Evolutionary conservation across 1,140 invertebrate species (phyloP).

Genomic region (Tetranychus urticae): DNA sequence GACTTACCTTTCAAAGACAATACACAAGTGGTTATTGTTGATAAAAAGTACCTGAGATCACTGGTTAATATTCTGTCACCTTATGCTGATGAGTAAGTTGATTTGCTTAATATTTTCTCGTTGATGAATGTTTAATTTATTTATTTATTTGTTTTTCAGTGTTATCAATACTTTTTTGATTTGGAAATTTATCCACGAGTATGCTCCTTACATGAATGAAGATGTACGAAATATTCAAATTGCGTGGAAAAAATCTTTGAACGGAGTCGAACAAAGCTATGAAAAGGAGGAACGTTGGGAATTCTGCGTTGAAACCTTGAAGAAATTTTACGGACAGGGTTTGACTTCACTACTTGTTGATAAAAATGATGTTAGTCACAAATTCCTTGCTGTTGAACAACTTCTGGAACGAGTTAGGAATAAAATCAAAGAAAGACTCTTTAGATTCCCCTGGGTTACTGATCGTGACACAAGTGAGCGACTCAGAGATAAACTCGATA

Average conservation of each 20-base stretch:
- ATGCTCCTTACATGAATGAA: neutral
- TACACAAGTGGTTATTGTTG: neutral
- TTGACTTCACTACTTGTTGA: neutral
- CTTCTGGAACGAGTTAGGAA: neutral
- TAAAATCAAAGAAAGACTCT: neutral
- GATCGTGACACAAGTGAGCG: neutral
- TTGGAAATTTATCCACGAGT: neutral
- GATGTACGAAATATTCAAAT: neutral
- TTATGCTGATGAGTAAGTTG: neutral
- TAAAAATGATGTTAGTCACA: neutral
- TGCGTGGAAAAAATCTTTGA: neutral
- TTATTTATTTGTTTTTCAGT: too few species aligned
- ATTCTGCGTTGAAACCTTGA: neutral
- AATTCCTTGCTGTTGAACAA: neutral
- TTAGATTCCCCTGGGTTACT: neutral
- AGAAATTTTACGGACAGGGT: neutral
- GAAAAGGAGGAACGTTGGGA: neutral
- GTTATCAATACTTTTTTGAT: neutral
- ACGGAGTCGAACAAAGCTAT: neutral
- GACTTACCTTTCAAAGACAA: too few species aligned
- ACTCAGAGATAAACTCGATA: neutral
- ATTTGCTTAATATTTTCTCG: neutral
- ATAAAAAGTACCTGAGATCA: neutral
- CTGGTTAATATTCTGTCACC: neutral
- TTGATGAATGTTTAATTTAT: too few species aligned